These are phyloP conservation scores for Calliopum simillimum DNA, from an alignment of 2,888 invertebrate species.

Conservation along the genomic window DNA sequence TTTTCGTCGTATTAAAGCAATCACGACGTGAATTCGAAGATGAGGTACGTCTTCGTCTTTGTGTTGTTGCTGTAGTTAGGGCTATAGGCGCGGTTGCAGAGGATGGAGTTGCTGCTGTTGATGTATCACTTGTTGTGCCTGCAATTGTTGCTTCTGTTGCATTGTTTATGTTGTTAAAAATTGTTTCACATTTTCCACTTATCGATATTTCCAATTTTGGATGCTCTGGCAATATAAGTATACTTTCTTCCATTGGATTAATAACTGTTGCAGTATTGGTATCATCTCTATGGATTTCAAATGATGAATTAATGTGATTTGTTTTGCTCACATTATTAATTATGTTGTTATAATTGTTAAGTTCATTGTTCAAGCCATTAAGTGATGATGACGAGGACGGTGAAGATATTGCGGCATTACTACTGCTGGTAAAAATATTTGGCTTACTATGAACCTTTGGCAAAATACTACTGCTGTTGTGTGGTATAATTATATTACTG, in stretches of 20 bases:
- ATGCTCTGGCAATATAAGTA: conserved; percentile 61
- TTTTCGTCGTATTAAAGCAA: conserved; percentile 52
- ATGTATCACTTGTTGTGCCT: not conserved
- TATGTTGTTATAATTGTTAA: conserved; percentile 7
- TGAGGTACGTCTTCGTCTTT: conserved; percentile 59
- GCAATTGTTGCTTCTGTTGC: conserved; percentile 19
- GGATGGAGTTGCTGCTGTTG: conserved; percentile 39
- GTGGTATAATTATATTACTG: conserved; percentile 21
- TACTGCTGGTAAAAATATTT: conserved; percentile 48
- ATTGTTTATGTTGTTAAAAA: conserved; percentile 44
- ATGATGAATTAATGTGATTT: not conserved
- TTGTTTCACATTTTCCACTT: conserved; percentile 57
- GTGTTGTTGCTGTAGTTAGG: conserved; percentile 49
- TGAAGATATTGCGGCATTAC: conserved; percentile 31
- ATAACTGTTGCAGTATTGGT: not conserved
- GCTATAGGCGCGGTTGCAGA: conserved; percentile 37
- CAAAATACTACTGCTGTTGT: conserved; percentile 56
- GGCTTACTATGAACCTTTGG: conserved; percentile 60
- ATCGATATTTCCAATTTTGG: conserved; percentile 59
- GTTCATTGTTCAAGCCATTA: conserved; percentile 9
- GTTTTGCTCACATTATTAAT: conserved; percentile 41
- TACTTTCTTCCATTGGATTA: conserved; percentile 59
- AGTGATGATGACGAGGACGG: conserved; percentile 29
- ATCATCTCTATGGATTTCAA: no score
- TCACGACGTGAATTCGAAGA: conserved; percentile 62